Percentiles rank a stretch among this genome's conserved stretches.
phyloP scores from a whole-genome alignment of 2,113 vertebrate species.

The Motacilla tschutschensis region DNA sequence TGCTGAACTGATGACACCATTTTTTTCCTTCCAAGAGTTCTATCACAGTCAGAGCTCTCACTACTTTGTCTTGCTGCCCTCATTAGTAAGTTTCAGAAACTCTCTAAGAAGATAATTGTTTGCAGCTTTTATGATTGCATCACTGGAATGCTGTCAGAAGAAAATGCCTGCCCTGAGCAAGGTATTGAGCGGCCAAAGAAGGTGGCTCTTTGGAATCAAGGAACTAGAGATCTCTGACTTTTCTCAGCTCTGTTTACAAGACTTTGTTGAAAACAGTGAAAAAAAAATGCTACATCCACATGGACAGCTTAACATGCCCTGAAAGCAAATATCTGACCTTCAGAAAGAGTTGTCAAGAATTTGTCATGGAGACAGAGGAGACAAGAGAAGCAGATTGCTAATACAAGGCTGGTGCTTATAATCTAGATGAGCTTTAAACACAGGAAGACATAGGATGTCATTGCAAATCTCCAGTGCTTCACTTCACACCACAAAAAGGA shows the following conservation, averaged over 20 bases:
- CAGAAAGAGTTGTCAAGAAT: background rate
- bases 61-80: background rate
- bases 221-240: background rate
- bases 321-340: background rate
- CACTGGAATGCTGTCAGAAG: background rate
- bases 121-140: background rate
- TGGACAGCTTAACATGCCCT: background rate
- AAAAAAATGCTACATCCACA: background rate
- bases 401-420: background rate
- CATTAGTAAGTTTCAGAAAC: background rate
- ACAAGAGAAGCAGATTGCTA: background rate
- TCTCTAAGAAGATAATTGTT: background rate
- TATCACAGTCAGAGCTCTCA: background rate
- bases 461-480: constrained; percentile 2
- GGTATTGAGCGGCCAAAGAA: background rate
- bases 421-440: background rate
- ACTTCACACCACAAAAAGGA: background rate
- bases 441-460: background rate
- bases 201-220: background rate
- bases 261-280: background rate
- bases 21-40: background rate
- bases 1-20: background rate
- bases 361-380: background rate
- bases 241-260: background rate
- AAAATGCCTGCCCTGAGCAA: background rate